Evolutionary conservation across 2,797 vertebrate genomes (phyloP).

Genomic region (Euphonia xanthogaster): DNA sequence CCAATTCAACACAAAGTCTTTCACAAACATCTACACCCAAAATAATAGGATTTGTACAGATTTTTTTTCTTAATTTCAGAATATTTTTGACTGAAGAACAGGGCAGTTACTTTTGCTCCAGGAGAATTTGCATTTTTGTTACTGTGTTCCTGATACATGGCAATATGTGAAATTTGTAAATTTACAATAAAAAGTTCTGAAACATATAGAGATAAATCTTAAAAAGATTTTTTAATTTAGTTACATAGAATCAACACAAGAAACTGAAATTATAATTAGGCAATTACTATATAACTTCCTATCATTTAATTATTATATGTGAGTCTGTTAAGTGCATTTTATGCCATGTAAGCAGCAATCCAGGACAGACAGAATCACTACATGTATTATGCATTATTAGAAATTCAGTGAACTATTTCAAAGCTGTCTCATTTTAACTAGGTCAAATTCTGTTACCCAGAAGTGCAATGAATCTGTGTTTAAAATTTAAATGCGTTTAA

Average conservation of each 20-base stretch:
- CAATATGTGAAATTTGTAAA: background rate
- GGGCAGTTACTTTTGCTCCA: background rate
- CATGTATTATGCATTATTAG: background rate
- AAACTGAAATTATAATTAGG: background rate
- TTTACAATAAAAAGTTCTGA: background rate
- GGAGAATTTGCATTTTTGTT: background rate
- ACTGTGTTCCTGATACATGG: background rate
- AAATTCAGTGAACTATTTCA: slow-evolving; percentile 27
- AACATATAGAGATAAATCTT: background rate
- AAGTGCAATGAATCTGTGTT: background rate
- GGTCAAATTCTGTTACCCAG: slow-evolving; percentile 28
- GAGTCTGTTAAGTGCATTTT: background rate
- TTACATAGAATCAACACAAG: background rate
- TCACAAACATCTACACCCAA: background rate
- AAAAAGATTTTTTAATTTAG: background rate
- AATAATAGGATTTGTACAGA: background rate
- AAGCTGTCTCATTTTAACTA: slow-evolving; percentile 15
- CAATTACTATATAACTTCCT: background rate
- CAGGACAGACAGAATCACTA: background rate
- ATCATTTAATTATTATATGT: background rate
- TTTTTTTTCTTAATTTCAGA: background rate
- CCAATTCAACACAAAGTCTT: background rate
- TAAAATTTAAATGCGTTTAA: background rate
- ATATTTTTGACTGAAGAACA: background rate
- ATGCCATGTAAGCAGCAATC: background rate